Evolutionary conservation across 2,113 vertebrate genomes (phyloP), one percentile per base, ranked within the genome.

Genomic region (Myotis brandtii): DNA sequence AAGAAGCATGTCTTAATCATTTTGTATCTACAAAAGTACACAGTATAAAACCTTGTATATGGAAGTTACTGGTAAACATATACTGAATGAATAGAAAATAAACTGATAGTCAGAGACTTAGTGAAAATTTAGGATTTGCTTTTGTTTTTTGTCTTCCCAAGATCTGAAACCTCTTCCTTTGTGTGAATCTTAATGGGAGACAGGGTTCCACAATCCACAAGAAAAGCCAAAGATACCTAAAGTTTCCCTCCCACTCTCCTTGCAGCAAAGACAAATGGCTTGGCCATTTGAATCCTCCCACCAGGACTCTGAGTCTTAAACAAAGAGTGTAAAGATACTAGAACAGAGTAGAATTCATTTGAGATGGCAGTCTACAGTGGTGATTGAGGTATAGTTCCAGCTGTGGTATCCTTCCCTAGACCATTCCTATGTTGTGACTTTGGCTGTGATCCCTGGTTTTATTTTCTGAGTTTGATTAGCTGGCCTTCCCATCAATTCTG

Each of bases 401-500:
- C 32, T 43, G 17, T 50, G 21, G 43, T 59, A 23, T 43, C 59
- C 73, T 64, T 67, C 64, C 27, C 14, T 76, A 56, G 62, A 87
- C 23, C 18, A 37, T 30, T 72, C 54, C 27, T 76, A 7, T 86
- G 23, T 21, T 54, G 30, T 89, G 81, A 50, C 72, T 46, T 56
- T 54, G 56, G 30, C 54, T 75, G 30, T 76, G 25, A 59, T 32
- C 50, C 40, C n/a, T 52, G 27, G 30, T 82, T 89, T 59, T 86
- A 54, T 75, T 95, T 95, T 82, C 76, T 84, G 62, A 83, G 59
- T 70, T 72, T 77, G 32, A 77, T 83, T 56, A 91, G 62, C 25
- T 76, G 37, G 27, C 2, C n/a, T 91, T 77, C 46, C 54, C 56
- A 50, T 56, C 34, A 94, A 17, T 37, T 59, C 52, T 83, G 40